These are phyloP conservation scores for Montipora sp. DNA, from an alignment of 64 coral and sea anemone species.

Conservation along the genomic window DNA sequence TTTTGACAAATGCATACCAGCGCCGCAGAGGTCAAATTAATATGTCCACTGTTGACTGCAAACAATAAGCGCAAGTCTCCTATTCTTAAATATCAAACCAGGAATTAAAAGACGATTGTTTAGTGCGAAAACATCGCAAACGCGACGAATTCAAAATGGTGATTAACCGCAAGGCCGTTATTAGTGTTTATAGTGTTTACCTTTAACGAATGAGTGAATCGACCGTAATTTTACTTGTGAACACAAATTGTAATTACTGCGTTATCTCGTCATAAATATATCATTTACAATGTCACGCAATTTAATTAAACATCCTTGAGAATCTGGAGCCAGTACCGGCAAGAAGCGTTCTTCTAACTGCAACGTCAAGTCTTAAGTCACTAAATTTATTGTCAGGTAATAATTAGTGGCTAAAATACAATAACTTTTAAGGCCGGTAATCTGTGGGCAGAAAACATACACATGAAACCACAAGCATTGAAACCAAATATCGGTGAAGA, in stretches of 20 bases:
- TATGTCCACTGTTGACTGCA: background rate
- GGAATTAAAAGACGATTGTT: slow-evolving; percentile 4
- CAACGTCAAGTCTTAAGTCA: background rate
- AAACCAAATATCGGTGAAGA: background rate
- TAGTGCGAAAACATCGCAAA: background rate
- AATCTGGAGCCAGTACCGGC: slow-evolving; percentile 16
- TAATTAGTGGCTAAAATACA: background rate
- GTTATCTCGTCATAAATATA: slow-evolving; percentile 3
- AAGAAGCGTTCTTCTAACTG: background rate
- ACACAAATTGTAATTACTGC: slow-evolving; percentile 16
- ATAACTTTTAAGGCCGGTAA: background rate
- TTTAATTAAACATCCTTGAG: background rate
- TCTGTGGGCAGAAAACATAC: background rate
- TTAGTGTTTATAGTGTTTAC: background rate
- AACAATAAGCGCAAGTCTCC: background rate
- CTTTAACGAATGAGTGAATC: background rate
- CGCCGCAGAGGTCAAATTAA: slow-evolving; percentile 23
- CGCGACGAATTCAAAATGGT: background rate
- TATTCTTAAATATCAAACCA: slow-evolving; percentile 28
- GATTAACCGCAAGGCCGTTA: background rate
- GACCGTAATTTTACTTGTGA: background rate
- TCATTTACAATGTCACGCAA: background rate
- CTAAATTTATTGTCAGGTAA: background rate
- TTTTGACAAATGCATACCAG: background rate
- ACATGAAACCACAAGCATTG: background rate